Evolutionary conservation across 92 coral and sea anemone species (phyloP).

Genomic region (Virgularia gustaviana): DNA sequence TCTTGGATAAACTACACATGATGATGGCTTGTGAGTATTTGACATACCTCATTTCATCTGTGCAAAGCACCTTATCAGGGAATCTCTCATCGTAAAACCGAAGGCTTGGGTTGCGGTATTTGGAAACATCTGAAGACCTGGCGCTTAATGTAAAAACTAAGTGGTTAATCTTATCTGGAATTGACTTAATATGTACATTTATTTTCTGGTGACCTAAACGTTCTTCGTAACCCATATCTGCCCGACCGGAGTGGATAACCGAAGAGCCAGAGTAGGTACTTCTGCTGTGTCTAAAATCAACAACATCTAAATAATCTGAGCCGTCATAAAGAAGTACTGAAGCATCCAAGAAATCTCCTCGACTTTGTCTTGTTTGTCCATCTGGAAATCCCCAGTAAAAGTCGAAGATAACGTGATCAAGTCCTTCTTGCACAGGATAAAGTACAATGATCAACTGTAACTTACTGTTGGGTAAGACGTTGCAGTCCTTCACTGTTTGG

Average conservation of each 20-base stretch:
- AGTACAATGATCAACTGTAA: slow-evolving; percentile 68
- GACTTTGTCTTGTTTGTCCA: no score
- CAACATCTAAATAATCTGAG: slow-evolving; percentile 27
- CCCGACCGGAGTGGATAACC: slow-evolving; percentile 70
- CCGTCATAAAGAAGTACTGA: slow-evolving; percentile 73
- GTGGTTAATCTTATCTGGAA: slow-evolving; percentile 53
- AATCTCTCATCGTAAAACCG: slow-evolving; percentile 62
- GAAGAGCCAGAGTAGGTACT: slow-evolving; percentile 39
- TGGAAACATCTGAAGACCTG: slow-evolving; percentile 75
- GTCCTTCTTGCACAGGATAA: slow-evolving; percentile 58
- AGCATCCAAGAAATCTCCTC: slow-evolving; percentile 63
- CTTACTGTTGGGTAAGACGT: slow-evolving; percentile 58
- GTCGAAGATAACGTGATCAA: slow-evolving; percentile 76
- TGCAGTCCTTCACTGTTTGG: slow-evolving; percentile 64
- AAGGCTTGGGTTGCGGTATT: slow-evolving; percentile 65
- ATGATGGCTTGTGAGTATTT: slow-evolving; percentile 90
- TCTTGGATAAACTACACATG: slow-evolving; percentile 72
- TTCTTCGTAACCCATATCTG: slow-evolving; percentile 38
- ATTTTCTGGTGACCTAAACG: slow-evolving; percentile 70
- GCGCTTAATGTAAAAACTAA: slow-evolving; percentile 80
- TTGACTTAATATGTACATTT: slow-evolving; percentile 51
- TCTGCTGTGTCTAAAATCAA: slow-evolving; percentile 20
- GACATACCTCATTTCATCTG: no score
- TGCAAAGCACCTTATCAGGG: slow-evolving; percentile 72
- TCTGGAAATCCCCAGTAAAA: slow-evolving; percentile 81